Percentiles rank a stretch among this genome's conserved stretches.
Conservation (phyloP, 1,140 invertebrate species). For the Zaprionus tsacasi region DNA sequence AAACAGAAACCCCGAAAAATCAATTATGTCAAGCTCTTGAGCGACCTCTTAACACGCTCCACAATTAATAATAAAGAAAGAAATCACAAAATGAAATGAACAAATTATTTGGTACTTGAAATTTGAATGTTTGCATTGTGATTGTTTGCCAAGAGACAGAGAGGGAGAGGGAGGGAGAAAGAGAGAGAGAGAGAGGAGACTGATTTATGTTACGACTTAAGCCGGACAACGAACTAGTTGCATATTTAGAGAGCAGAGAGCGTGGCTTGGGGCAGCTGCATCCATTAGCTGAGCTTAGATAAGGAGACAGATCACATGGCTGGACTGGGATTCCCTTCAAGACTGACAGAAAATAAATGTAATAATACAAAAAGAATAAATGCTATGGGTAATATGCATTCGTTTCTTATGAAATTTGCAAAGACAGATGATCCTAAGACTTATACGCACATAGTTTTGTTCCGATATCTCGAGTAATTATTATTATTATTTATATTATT, state of each 20-base stretch:
- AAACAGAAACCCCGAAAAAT: conserved; percentile 25
- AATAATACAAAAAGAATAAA: too few species aligned
- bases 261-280: conserved; percentile 62
- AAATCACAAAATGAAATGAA: conserved; percentile 33
- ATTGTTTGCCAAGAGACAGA: conserved; percentile 49
- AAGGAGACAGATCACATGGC: conserved; percentile 31
- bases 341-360: not conserved
- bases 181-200: conserved; percentile 39
- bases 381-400: too few species aligned
- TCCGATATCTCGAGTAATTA: too few species aligned
- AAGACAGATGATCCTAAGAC: too few species aligned
- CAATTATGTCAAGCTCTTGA: conserved; percentile 46
- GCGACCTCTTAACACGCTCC: conserved; percentile 56
- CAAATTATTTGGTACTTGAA: conserved; percentile 69
- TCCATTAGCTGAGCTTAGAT: conserved; percentile 73
- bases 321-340: not conserved
- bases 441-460: too few species aligned
- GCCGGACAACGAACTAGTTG: conserved; percentile 76
- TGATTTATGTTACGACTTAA: conserved; percentile 74
- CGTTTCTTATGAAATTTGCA: too few species aligned
- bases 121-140: conserved; percentile 60
- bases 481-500: too few species aligned
- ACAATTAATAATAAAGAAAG: conserved; percentile 54
- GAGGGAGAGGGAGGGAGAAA: conserved; percentile 14
- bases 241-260: conserved; percentile 49